Percentiles rank a stretch among this genome's conserved stretches.
phyloP scores from a whole-genome alignment of 2,797 vertebrate genomes.

The Vespertilio murinus region DNA sequence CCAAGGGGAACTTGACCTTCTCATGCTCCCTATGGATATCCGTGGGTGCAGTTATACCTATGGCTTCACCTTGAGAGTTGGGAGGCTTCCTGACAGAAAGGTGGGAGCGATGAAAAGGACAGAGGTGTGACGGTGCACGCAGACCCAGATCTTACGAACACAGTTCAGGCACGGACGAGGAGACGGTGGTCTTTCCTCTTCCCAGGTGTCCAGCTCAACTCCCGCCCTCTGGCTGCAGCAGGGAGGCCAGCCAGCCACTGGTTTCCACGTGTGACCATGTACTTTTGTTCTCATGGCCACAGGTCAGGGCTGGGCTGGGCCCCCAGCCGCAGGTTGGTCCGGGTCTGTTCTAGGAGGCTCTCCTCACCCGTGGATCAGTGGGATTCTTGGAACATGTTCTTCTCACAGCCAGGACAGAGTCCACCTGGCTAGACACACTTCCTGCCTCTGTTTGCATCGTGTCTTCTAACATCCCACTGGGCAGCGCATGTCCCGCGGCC shows the following conservation, averaged over 20 bases:
- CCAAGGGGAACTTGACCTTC: background rate
- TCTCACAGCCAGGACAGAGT: background rate
- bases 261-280: background rate
- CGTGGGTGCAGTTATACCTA: background rate
- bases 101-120: background rate
- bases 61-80: background rate
- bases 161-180: fast-evolving
- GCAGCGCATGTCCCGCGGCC: background rate
- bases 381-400: background rate
- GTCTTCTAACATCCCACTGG: background rate
- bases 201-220: background rate
- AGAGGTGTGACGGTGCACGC: background rate
- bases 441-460: background rate
- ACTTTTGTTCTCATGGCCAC: background rate
- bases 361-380: background rate
- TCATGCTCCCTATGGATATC: background rate
- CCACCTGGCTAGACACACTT: background rate
- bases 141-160: background rate
- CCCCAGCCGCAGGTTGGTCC: background rate
- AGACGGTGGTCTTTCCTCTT: too few species aligned
- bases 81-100: background rate
- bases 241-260: background rate
- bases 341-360: background rate
- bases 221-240: background rate
- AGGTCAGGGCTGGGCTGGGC: background rate